phyloP scores from a whole-genome alignment of 2,888 invertebrate genomes.

The Thymelicus lineola region DNA sequence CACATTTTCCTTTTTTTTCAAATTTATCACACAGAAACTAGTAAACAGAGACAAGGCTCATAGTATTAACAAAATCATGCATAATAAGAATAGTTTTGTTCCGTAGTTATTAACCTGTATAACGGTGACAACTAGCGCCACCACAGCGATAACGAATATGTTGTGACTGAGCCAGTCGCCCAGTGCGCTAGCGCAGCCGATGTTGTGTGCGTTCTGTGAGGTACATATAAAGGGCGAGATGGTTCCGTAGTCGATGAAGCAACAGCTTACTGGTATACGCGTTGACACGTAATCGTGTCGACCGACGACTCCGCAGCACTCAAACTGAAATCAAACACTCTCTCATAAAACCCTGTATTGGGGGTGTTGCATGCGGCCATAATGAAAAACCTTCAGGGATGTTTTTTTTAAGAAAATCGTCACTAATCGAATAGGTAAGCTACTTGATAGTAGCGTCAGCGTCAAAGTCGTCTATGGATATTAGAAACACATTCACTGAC shows the following conservation, averaged over 20 bases:
- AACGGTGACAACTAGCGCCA: constrained; percentile 58
- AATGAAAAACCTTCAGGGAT: too few relatives aligned
- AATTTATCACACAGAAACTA: too few relatives aligned
- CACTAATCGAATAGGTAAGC: too few relatives aligned
- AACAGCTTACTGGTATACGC: constrained; percentile 87
- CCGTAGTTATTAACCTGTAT: constrained; percentile 60
- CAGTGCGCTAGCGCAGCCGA: constrained; percentile 84
- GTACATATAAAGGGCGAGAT: constrained; percentile 75
- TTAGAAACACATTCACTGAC: too few relatives aligned
- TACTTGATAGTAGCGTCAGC: too few relatives aligned
- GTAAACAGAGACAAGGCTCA: too few relatives aligned
- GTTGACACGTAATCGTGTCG: constrained; percentile 81
- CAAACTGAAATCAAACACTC: constrained; percentile 69
- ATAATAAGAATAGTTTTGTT: too few relatives aligned
- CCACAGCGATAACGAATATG: constrained; percentile 60
- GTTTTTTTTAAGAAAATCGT: too few relatives aligned
- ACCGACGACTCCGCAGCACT: constrained; percentile 87
- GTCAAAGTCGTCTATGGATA: too few relatives aligned
- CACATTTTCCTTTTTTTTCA: too few relatives aligned
- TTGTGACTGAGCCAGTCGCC: constrained; percentile 74
- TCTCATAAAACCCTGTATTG: background rate
- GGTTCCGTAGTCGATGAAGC: constrained; percentile 75
- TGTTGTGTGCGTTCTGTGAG: constrained; percentile 53
- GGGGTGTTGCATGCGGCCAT: too few relatives aligned
- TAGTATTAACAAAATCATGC: too few relatives aligned